A percentile compares a stretch with the other conserved stretches of the same genome.
These are phyloP conservation scores for Philaethria dido DNA, from an alignment of 2,888 invertebrate genomes.

Conservation along the genomic window DNA sequence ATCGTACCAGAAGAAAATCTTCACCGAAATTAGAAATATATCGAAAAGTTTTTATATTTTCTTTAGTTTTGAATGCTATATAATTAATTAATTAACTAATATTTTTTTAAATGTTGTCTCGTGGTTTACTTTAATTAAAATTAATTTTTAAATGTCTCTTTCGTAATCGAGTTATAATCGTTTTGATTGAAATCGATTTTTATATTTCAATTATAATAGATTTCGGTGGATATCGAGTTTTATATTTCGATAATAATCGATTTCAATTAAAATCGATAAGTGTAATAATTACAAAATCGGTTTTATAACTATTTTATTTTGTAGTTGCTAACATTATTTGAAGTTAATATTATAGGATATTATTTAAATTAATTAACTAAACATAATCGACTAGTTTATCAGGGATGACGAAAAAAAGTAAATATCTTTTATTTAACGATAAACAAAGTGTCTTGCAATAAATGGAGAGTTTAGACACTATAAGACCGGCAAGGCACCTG, in stretches of 20 bases:
- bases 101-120: slow-evolving; percentile 5
- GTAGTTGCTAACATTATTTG: background rate
- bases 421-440: too few species aligned
- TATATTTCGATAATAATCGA: too few species aligned
- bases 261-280: too few species aligned
- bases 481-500: too few species aligned
- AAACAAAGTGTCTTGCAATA: too few species aligned
- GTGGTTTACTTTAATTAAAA: background rate
- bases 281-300: too few species aligned
- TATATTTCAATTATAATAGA: too few species aligned
- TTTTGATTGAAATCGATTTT: background rate
- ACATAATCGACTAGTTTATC: too few species aligned
- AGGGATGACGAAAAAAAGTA: too few species aligned
- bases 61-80: slow-evolving; percentile 49
- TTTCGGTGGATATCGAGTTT: too few species aligned
- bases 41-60: slow-evolving; percentile 56
- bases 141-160: background rate
- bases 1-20: slow-evolving; percentile 46
- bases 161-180: background rate
- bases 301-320: background rate
- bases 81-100: background rate
- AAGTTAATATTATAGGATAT: background rate
- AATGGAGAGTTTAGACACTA: too few species aligned
- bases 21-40: slow-evolving; percentile 57
- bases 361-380: too few species aligned